Conservation (phyloP, 2,797 vertebrate species). For the Bryconaethiops microstoma region DNA sequence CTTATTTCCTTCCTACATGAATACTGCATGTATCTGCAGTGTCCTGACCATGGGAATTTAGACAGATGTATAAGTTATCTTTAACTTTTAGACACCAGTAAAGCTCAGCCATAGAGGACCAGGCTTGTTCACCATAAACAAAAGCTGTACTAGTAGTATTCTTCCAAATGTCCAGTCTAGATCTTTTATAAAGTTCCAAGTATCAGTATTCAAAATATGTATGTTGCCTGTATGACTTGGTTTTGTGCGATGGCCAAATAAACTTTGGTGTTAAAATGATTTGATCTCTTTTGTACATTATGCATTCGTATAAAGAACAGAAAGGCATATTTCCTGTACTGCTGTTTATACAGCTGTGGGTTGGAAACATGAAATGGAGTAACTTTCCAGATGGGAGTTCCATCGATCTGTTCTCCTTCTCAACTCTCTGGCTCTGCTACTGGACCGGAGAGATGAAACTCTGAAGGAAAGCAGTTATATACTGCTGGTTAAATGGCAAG, state of each 20-base stretch:
- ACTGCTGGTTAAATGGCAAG: background rate
- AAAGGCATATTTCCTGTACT: slow-evolving; percentile 58
- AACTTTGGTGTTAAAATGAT: background rate
- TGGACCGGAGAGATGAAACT: background rate
- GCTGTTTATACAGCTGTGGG: slow-evolving; percentile 72
- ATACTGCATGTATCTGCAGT: background rate
- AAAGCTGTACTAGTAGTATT: background rate
- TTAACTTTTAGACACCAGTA: background rate
- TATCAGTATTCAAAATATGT: background rate
- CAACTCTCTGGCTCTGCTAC: background rate
- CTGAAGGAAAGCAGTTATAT: background rate
- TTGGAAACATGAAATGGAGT: slow-evolving; percentile 39
- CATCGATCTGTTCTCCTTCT: slow-evolving; percentile 6
- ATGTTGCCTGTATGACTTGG: background rate
- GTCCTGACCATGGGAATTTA: background rate
- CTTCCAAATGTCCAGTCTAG: background rate
- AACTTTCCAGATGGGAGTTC: slow-evolving; percentile 56
- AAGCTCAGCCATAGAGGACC: background rate
- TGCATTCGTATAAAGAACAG: slow-evolving; percentile 10
- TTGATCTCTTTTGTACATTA: slow-evolving; percentile 29
- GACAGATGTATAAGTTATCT: background rate
- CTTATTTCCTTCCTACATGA: background rate
- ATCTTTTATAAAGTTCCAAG: background rate
- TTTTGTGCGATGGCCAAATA: background rate
- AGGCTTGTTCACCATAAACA: background rate